These are phyloP conservation scores for Anniella stebbinsi DNA, from an alignment of 2,797 vertebrate genomes.

Conservation along the genomic window DNA sequence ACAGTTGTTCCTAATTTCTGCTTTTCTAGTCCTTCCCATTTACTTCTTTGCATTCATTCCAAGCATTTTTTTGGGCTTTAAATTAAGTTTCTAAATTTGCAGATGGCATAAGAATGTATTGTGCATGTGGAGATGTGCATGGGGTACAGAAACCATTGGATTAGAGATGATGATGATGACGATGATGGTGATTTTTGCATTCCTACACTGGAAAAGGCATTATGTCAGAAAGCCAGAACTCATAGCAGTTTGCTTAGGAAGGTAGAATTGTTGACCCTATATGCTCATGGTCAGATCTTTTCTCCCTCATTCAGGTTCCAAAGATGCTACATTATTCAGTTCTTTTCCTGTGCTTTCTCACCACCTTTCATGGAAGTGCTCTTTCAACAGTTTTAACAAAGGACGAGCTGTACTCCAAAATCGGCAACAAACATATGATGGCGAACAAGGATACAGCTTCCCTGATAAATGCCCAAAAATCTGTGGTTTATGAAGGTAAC, in stretches of 20 bases:
- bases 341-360: conserved; percentile 29
- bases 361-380: conserved; percentile 33
- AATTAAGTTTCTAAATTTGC: background rate
- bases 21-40: background rate
- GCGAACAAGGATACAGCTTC: rapidly evolving
- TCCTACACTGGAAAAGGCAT: background rate
- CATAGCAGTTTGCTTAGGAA: background rate
- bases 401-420: background rate
- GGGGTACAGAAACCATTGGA: background rate
- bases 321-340: conserved; percentile 24
- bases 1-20: background rate
- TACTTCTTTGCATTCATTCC: background rate
- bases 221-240: conserved; percentile 34
- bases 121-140: background rate
- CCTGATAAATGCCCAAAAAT: background rate
- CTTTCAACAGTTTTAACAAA: background rate
- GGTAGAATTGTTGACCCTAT: background rate
- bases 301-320: background rate
- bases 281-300: background rate
- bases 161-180: background rate
- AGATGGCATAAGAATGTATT: background rate
- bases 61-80: background rate
- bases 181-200: background rate
- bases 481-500: conserved; percentile 20
- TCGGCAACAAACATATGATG: background rate